Base-by-base conservation (phyloP, 1,140 invertebrate genomes). In the Limonius californicus region DNA sequence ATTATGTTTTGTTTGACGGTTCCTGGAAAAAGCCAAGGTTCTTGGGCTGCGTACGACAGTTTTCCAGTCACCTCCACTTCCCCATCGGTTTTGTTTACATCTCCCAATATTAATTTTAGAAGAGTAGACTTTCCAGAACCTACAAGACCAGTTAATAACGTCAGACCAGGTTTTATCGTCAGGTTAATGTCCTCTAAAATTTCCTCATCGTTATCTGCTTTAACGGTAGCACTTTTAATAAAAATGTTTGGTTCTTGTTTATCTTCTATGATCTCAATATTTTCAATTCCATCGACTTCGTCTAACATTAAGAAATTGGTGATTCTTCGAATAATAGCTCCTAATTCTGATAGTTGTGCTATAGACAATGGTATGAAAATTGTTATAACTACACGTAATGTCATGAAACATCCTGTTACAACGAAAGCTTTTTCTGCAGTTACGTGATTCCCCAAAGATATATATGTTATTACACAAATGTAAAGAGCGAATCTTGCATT, bases 81-180 rank as follows among this genome's bases (percentile, higher is more conserved):
- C 1, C 92, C 92, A 1, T 76, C 70, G 0, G 70, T 74, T 1
- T 86, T 67, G 19, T 86, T 84, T 32, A 92, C 73, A 72, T 95
- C 92, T 18, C 83, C 78, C 1, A 94, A 76, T 56, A 94, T 81
- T 0, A 83, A 78, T 68, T 92, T 82, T 0, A 92, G 72, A 0
- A 92, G 68, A 0, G 87, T 89, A 8, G 85, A 87, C 80, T 94
- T 95, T 9, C 92, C 91, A 12, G 87, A 81, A 14, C 91, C 92
- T n/a, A 94, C 88, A 54, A 87, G 82, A 16, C 92, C 93, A 30
- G 90, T 86, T 0, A 94, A 73, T 3, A 86, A 85, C 23, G 87
- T 72, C 21, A 92, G 79, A 1, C 87, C 86, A 7, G 80, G 74
- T 59, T 77, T 71, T 0, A 84, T 79, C 3, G 74, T 75, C 11